Conservation (phyloP, 2,113 vertebrate species). For the Boleophthalmus pectinirostris region DNA sequence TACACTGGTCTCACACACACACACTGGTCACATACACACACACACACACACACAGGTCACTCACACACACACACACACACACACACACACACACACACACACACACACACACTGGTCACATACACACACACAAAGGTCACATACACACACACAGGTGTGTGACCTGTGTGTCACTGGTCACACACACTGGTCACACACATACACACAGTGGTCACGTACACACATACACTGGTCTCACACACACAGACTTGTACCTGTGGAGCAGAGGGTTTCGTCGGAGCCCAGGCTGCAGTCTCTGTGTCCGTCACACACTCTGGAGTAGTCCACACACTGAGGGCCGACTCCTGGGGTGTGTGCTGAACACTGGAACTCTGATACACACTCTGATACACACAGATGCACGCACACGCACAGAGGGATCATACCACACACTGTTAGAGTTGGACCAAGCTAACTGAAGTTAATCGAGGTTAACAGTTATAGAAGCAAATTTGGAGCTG, state of each 20-base stretch:
- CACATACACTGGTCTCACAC: not conserved
- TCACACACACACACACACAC: slow-evolving; percentile 12
- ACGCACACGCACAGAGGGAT: slow-evolving; percentile 17
- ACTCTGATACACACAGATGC: slow-evolving; percentile 75
- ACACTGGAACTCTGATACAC: slow-evolving; percentile 87
- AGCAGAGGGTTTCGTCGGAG: slow-evolving; percentile 85
- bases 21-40: not conserved
- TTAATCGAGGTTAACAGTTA: no score
- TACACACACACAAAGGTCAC: not conserved
- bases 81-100: not conserved
- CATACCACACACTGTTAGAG: not conserved
- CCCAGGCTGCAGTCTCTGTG: slow-evolving; percentile 83
- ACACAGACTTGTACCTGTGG: slow-evolving; percentile 64
- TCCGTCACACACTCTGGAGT: slow-evolving; percentile 84
- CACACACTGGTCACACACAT: not conserved
- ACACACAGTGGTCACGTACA: not conserved
- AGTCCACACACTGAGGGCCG: slow-evolving; percentile 86
- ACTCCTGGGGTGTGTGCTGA: slow-evolving; percentile 44
- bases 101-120: not conserved
- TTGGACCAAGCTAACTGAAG: no score
- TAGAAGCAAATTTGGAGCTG: no score
- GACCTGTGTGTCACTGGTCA: slow-evolving; percentile 64
- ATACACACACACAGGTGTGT: not conserved
- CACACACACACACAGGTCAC: no score
- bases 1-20: no score